Evolutionary conservation across 2,113 vertebrate genomes (phyloP).

Genomic region (Planiliza haematocheilus): DNA sequence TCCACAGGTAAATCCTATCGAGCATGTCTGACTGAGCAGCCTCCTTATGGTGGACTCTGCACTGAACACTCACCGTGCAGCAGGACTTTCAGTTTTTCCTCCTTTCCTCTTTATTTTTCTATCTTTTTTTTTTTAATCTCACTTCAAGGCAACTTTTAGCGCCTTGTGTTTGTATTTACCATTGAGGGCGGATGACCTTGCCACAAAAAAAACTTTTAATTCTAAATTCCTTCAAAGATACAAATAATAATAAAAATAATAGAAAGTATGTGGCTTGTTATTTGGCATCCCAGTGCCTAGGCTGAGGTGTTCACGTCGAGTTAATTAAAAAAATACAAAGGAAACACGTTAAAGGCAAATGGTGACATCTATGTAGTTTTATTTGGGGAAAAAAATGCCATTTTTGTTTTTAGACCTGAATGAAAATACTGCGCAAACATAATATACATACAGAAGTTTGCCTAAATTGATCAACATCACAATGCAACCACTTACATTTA

Average conservation of each 20-base stretch:
- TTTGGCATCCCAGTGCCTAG: background rate
- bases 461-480: background rate
- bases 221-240: constrained; percentile 9
- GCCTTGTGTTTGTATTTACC: constrained; percentile 11
- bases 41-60: background rate
- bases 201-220: constrained; percentile 11
- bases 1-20: constrained; percentile 49
- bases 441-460: background rate
- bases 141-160: constrained; percentile 19
- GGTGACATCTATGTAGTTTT: background rate
- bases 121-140: background rate
- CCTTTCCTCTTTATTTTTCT: background rate
- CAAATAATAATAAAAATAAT: background rate
- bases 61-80: no score
- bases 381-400: background rate
- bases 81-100: background rate
- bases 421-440: no score
- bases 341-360: background rate
- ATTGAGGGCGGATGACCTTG: background rate
- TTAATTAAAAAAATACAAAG: background rate
- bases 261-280: constrained; percentile 21
- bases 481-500: no score
- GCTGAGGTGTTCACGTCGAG: background rate
- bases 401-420: background rate
- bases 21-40: constrained; percentile 2